These are phyloP conservation scores for Furcifer pardalis DNA, from an alignment of 2,797 vertebrate species.

Conservation along the genomic window DNA sequence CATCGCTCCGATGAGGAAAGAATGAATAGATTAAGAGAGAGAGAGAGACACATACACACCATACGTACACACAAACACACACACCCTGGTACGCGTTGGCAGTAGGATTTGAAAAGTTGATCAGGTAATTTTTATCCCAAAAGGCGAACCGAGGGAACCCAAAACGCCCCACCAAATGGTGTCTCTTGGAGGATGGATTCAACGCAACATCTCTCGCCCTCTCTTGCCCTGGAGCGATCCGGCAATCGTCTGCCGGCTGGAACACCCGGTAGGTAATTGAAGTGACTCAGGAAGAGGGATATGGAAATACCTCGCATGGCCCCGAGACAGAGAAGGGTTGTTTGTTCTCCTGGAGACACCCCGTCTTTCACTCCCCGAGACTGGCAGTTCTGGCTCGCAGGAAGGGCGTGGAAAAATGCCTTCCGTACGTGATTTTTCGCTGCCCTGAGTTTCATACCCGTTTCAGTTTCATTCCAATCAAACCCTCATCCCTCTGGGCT, in stretches of 20 bases:
- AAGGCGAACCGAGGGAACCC: constrained; percentile 44
- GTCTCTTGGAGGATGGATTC: constrained; percentile 62
- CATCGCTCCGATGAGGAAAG: neutral
- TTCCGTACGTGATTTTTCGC: constrained; percentile 31
- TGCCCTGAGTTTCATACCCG: constrained; percentile 44
- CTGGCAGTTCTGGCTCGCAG: constrained; percentile 41
- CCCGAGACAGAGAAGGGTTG: constrained; percentile 53
- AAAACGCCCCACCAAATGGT: constrained; percentile 54
- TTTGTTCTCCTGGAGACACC: constrained; percentile 53
- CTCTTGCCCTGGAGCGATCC: constrained; percentile 34
- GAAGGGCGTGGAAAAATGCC: constrained; percentile 53
- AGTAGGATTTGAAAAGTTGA: constrained; percentile 37
- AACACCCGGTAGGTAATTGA: constrained; percentile 53
- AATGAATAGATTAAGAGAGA: neutral
- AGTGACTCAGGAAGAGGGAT: constrained; percentile 60
- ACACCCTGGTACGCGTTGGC: neutral
- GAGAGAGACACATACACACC: no score
- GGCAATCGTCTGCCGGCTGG: constrained; percentile 59
- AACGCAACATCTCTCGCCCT: constrained; percentile 49
- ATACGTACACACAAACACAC: no score
- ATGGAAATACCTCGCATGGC: constrained; percentile 52
- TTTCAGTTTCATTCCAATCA: constrained; percentile 37
- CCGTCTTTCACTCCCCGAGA: constrained; percentile 17
- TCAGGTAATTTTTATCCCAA: constrained; percentile 34
- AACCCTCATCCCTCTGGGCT: constrained; percentile 20